Evolutionary conservation across 2,888 invertebrate species (phyloP).

Genomic region (Pimpla rufipes): DNA sequence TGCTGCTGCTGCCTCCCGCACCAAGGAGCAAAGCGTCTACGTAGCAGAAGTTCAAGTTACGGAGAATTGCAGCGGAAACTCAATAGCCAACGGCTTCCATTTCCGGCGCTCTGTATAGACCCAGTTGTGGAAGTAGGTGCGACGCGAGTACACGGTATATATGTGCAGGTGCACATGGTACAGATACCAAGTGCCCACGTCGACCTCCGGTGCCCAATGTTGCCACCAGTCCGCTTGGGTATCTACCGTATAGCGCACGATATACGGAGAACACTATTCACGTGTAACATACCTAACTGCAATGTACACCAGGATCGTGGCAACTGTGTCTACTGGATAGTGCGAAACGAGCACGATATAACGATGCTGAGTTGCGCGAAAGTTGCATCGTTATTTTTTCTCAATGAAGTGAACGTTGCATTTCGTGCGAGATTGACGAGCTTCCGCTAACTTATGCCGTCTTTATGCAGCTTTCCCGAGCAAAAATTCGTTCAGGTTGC

Average conservation of each 20-base stretch:
- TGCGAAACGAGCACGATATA: conserved; percentile 34
- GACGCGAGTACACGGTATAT: background rate
- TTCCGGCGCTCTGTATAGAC: conserved; percentile 26
- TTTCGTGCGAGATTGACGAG: no score
- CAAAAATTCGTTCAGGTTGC: conserved; percentile 29
- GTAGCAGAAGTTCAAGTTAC: conserved; percentile 28
- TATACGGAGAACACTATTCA: background rate
- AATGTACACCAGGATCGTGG: background rate
- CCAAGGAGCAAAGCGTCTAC: background rate
- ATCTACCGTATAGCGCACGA: background rate
- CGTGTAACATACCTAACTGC: background rate
- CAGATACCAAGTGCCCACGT: background rate
- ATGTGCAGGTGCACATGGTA: background rate
- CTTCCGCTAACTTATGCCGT: no score
- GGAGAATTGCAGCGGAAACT: conserved; percentile 48
- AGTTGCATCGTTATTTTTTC: no score
- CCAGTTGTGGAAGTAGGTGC: conserved; percentile 14
- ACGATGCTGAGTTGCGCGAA: conserved; percentile 46
- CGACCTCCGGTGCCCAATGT: background rate
- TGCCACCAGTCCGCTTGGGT: background rate
- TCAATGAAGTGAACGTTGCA: no score
- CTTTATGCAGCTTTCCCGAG: no score
- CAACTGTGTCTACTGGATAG: background rate
- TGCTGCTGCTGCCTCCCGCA: background rate
- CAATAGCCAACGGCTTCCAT: conserved; percentile 50